Conservation (phyloP, 2,797 vertebrate genomes). For the Menidia menidia region DNA sequence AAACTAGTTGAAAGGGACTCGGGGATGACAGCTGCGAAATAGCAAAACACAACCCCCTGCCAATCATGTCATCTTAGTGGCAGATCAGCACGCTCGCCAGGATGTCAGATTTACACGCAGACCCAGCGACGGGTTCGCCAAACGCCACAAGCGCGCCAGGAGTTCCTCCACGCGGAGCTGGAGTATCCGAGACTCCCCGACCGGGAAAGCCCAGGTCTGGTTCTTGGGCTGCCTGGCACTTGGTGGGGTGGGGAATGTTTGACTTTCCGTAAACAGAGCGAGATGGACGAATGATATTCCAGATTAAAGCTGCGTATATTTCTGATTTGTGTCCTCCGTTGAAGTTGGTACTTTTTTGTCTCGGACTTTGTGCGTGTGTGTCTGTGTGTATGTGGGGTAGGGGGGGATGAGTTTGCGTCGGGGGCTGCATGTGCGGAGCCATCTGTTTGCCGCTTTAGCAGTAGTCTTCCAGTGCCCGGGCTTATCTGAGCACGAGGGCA, state of each 20-base stretch:
- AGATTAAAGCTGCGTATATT: conserved; percentile 37
- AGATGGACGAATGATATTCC: conserved; percentile 18
- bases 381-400: conserved; percentile 14
- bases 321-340: conserved; percentile 47
- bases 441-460: conserved; percentile 80
- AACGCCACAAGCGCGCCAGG: conserved; percentile 56
- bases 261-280: not conserved
- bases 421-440: conserved; percentile 72
- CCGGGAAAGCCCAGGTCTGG: conserved; percentile 27
- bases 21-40: conserved; percentile 60
- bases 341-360: conserved; percentile 52
- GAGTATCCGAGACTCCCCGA: conserved; percentile 5
- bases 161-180: conserved; percentile 39
- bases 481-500: conserved; percentile 77
- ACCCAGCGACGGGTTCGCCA: conserved; percentile 63
- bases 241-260: not conserved
- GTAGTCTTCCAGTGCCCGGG: conserved; percentile 74
- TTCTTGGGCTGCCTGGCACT: not conserved
- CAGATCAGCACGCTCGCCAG: conserved; percentile 62
- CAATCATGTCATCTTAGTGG: conserved; percentile 73
- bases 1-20: conserved; percentile 52
- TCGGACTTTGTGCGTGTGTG: conserved; percentile 31
- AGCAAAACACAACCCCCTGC: conserved; percentile 55
- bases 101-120: conserved; percentile 65
- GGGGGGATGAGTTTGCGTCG: conserved; percentile 38